Conservation (phyloP, 2,113 vertebrate species). For the Chaenogobius annularis region DNA sequence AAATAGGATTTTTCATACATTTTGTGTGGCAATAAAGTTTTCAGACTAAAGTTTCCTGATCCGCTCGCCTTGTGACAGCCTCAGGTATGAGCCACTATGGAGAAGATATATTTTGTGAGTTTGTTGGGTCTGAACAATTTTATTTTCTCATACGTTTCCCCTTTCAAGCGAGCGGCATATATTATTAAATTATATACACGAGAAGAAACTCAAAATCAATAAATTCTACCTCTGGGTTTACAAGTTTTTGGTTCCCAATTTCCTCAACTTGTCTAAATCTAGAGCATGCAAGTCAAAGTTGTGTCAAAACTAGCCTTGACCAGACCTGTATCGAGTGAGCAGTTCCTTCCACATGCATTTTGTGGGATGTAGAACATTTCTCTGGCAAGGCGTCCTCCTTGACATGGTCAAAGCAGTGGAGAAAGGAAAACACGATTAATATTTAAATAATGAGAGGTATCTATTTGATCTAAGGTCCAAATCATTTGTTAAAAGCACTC, state of each 20-base stretch:
- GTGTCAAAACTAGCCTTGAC: slow-evolving; percentile 28
- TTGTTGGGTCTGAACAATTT: background rate
- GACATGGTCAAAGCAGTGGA: slow-evolving; percentile 76
- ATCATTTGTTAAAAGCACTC: slow-evolving; percentile 23
- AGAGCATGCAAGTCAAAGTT: slow-evolving; percentile 8
- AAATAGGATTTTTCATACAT: background rate
- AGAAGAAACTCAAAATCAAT: slow-evolving; percentile 35
- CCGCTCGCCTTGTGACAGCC: slow-evolving; percentile 1
- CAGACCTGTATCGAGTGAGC: slow-evolving; percentile 80
- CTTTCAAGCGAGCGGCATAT: slow-evolving; percentile 6
- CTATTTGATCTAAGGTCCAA: slow-evolving; percentile 42
- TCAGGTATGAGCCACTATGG: slow-evolving; percentile 4
- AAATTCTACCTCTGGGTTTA: slow-evolving; percentile 22
- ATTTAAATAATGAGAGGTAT: slow-evolving; percentile 31
- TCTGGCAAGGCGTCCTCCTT: slow-evolving; percentile 92
- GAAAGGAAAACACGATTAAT: slow-evolving; percentile 58
- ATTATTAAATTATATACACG: slow-evolving; percentile 6
- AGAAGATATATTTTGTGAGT: background rate
- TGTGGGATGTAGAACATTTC: slow-evolving; percentile 98
- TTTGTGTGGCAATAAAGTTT: background rate
- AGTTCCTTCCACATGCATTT: slow-evolving; percentile 95
- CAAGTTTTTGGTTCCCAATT: slow-evolving; percentile 12
- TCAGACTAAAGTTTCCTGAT: background rate
- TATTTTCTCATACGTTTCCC: slow-evolving; percentile 4
- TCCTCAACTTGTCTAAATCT: slow-evolving; percentile 21